These are phyloP conservation scores for Caenorhabditis japonica DNA, from an alignment of 2,888 invertebrate genomes.

Conservation along the genomic window DNA sequence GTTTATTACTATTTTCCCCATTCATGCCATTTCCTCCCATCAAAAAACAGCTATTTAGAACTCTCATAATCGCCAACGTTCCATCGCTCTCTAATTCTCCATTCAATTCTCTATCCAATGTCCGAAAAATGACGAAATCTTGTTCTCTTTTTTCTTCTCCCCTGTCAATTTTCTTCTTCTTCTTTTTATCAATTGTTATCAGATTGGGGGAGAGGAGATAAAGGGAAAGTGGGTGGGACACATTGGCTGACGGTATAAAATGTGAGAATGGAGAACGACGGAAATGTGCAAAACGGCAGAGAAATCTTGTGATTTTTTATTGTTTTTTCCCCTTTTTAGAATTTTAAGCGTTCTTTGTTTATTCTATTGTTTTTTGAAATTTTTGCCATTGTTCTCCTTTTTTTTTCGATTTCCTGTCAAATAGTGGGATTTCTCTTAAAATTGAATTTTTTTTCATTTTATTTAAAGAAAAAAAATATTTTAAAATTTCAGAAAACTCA, in stretches of 20 bases:
- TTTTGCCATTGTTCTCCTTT: not conserved
- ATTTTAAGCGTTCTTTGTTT: not conserved
- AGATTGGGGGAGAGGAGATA: not conserved
- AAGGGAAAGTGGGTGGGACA: not conserved
- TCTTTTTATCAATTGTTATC: not conserved
- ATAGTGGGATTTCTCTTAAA: constrained; percentile 4
- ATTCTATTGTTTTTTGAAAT: not conserved
- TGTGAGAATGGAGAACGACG: too few species aligned
- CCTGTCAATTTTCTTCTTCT: constrained; percentile 5
- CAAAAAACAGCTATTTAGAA: too few species aligned
- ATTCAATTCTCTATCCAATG: constrained; percentile 9
- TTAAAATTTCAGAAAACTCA: too few species aligned
- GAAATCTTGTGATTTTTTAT: not conserved
- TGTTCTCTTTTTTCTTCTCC: not conserved
- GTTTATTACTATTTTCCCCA: too few species aligned
- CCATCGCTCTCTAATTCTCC: too few species aligned
- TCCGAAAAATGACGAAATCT: constrained; percentile 48
- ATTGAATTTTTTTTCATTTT: not conserved
- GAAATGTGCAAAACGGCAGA: too few species aligned
- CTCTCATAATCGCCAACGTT: too few species aligned
- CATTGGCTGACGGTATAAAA: too few species aligned
- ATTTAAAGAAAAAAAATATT: too few species aligned
- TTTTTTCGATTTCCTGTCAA: too few species aligned
- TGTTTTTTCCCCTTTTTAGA: not conserved
- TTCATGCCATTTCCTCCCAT: too few species aligned